phyloP scores from a whole-genome alignment of 2,797 vertebrate species.

The Decapterus maruadsi region DNA sequence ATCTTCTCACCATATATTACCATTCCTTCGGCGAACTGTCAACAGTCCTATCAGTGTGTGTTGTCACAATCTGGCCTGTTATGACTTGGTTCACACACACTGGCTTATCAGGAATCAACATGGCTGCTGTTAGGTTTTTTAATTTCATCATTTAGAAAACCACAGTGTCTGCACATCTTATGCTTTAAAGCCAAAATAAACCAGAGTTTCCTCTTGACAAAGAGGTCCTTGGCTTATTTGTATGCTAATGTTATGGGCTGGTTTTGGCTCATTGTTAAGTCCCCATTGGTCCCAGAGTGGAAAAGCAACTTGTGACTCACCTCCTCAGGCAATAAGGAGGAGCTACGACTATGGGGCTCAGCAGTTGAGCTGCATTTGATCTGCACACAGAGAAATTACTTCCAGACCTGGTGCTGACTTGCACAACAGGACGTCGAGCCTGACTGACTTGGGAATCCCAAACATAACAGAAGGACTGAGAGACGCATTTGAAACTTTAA shows the following conservation, averaged over 20 bases:
- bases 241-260: constrained; percentile 4
- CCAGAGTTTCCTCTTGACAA: not conserved
- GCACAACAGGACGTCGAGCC: constrained; percentile 9
- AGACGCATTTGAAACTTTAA: not conserved
- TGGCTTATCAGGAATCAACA: not conserved
- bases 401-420: constrained; percentile 30
- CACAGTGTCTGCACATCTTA: too few species aligned
- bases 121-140: not conserved
- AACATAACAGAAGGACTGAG: not conserved
- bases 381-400: constrained; percentile 33
- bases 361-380: constrained; percentile 28
- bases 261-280: not conserved
- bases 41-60: constrained; percentile 16
- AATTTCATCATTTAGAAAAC: not conserved
- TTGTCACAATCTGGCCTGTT: not conserved
- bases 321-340: constrained; percentile 72
- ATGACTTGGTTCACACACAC: not conserved
- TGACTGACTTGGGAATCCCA: not conserved
- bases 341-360: constrained; percentile 59
- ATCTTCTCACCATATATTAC: constrained; percentile 26
- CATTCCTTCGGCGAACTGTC: constrained; percentile 22
- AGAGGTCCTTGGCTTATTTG: not conserved
- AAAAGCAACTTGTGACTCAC: constrained; percentile 68
- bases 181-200: not conserved
- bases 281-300: constrained; percentile 1